Evolutionary conservation across 2,888 invertebrate species (phyloP).

Genomic region (Selenia dentaria): DNA sequence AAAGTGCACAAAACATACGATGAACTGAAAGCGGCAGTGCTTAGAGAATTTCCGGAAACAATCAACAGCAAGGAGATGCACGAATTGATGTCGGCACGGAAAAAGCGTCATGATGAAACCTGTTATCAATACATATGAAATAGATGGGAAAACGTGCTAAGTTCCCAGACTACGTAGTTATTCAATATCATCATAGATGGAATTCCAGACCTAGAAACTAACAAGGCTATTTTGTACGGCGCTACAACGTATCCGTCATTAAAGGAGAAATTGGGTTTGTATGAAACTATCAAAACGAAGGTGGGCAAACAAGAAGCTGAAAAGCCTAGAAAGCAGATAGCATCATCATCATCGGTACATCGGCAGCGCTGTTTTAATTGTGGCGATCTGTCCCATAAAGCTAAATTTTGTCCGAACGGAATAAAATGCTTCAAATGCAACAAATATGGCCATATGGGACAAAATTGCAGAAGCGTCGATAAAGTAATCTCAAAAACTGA

Average conservation of each 20-base stretch:
- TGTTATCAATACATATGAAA: constrained; percentile 20
- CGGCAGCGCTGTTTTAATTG: not conserved
- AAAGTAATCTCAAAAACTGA: not conserved
- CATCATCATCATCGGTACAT: not conserved
- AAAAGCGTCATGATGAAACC: constrained; percentile 7
- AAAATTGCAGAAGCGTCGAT: not conserved
- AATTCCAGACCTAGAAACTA: not conserved
- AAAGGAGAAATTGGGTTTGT: not conserved
- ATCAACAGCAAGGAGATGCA: constrained; percentile 14
- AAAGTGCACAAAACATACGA: not conserved
- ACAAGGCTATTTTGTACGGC: not conserved
- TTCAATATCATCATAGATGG: constrained; percentile 11
- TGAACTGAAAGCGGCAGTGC: not conserved
- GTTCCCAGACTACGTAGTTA: constrained; percentile 14
- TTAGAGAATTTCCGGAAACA: not conserved
- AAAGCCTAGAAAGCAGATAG: not conserved
- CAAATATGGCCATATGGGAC: not conserved
- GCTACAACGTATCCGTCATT: not conserved
- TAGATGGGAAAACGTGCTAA: constrained; percentile 9
- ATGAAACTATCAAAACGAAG: not conserved
- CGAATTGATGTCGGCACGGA: constrained; percentile 10
- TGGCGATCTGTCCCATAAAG: not conserved
- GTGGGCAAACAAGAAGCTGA: not conserved
- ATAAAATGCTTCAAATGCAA: not conserved
- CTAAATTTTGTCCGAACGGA: not conserved